Evolutionary conservation across 2,888 invertebrate species (phyloP).

Genomic region (Phortica okadai): DNA sequence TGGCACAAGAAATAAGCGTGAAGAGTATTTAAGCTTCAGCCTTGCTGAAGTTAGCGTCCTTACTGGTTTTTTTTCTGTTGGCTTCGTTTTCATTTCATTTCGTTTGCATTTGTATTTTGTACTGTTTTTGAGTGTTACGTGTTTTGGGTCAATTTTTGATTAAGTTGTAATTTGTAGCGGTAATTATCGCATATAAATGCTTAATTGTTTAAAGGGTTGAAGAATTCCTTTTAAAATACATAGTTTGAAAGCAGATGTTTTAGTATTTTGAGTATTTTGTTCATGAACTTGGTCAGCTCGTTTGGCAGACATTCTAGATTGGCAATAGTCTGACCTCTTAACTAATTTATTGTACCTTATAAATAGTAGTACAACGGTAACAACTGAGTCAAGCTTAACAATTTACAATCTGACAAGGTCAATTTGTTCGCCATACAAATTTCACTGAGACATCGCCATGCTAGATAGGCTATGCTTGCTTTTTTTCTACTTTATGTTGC

Average conservation of each 20-base stretch:
- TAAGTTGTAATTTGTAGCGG: conserved; percentile 65
- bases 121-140: conserved; percentile 41
- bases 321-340: no score
- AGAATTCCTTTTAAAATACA: neutral
- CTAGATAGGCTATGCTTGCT: neutral
- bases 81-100: conserved; percentile 30
- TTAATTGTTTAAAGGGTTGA: conserved; percentile 32
- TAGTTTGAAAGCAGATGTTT: neutral
- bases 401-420: conserved; percentile 60
- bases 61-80: conserved; percentile 17
- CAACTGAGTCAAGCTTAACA: conserved; percentile 12
- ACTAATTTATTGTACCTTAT: conserved; percentile 1
- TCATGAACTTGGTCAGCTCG: no score
- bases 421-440: conserved; percentile 50
- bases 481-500: neutral
- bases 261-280: no score
- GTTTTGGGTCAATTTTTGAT: conserved; percentile 63
- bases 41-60: no score
- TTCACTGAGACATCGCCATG: neutral
- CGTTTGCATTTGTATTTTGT: neutral
- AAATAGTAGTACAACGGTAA: conserved; percentile 12
- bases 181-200: conserved; percentile 54
- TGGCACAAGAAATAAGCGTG: no score
- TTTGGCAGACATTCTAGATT: no score
- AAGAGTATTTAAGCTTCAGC: no score